These are phyloP conservation scores for Patiria miniata DNA, from an alignment of 35 echinoderm and acorn worm genomes.

Conservation along the genomic window DNA sequence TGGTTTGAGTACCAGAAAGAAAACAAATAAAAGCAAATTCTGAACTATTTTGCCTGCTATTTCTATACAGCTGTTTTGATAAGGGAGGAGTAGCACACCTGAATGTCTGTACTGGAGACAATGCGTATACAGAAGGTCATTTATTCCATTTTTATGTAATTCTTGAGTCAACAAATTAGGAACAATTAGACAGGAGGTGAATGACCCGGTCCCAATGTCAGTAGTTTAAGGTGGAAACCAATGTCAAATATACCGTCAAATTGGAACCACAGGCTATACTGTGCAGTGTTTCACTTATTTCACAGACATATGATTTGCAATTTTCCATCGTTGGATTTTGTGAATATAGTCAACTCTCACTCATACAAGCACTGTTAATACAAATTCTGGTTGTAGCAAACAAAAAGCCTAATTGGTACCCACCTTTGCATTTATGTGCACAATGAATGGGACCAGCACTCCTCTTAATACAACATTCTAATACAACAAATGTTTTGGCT, in stretches of 20 bases:
- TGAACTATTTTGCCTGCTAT: neutral
- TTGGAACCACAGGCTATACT: neutral
- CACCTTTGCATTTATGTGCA: no score
- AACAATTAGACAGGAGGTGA: neutral
- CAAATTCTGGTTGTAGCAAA: no score
- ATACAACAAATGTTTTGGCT: no score
- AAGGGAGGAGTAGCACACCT: constrained; percentile 5
- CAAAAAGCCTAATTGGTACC: no score
- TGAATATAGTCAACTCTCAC: neutral
- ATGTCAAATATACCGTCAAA: neutral
- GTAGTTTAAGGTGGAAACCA: neutral
- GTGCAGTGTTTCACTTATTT: neutral
- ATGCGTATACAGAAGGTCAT: neutral
- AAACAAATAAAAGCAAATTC: no score
- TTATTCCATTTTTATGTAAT: neutral
- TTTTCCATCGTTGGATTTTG: neutral
- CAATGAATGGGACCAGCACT: no score
- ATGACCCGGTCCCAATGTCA: neutral
- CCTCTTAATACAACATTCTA: no score
- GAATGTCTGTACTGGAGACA: neutral
- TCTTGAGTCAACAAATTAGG: constrained; percentile 22
- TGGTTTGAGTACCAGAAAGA: no score
- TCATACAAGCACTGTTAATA: no score
- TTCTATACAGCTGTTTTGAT: neutral
- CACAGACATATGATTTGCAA: neutral